Percentiles rank a stretch among this genome's conserved stretches.
These are phyloP conservation scores for Philonicus albiceps DNA, from an alignment of 2,888 invertebrate species.

Conservation along the genomic window DNA sequence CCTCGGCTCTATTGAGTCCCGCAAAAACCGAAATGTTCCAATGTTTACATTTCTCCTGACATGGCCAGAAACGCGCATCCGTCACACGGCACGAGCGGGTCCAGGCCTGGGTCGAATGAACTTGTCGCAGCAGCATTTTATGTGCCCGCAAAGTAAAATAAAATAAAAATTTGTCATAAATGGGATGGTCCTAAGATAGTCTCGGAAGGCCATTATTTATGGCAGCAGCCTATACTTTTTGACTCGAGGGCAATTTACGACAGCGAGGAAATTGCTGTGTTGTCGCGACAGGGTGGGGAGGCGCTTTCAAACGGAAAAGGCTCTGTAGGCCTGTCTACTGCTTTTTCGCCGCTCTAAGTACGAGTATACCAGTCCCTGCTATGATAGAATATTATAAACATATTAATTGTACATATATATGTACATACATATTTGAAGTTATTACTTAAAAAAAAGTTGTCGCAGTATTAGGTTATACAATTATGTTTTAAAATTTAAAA, in stretches of 20 bases:
- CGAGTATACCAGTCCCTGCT: not conserved
- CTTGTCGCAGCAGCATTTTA: not conserved
- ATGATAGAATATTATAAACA: not conserved
- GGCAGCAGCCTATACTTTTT: not conserved
- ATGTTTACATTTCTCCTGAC: conserved; percentile 30
- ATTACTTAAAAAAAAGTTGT: no score
- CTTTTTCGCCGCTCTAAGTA: not conserved
- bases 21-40: not conserved
- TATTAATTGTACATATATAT: not conserved
- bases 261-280: not conserved
- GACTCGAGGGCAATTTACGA: not conserved
- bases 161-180: not conserved
- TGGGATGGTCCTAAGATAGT: not conserved
- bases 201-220: not conserved
- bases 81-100: not conserved
- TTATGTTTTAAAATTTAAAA: no score
- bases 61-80: conserved; percentile 6
- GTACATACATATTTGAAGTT: no score
- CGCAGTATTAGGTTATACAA: no score
- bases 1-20: not conserved
- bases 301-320: not conserved
- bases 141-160: not conserved
- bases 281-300: not conserved
- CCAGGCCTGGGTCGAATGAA: not conserved
- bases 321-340: not conserved